Percentiles rank a stretch among this genome's conserved stretches.
phyloP scores from a whole-genome alignment of 2,888 invertebrate genomes.

The Dynastes tityus region DNA sequence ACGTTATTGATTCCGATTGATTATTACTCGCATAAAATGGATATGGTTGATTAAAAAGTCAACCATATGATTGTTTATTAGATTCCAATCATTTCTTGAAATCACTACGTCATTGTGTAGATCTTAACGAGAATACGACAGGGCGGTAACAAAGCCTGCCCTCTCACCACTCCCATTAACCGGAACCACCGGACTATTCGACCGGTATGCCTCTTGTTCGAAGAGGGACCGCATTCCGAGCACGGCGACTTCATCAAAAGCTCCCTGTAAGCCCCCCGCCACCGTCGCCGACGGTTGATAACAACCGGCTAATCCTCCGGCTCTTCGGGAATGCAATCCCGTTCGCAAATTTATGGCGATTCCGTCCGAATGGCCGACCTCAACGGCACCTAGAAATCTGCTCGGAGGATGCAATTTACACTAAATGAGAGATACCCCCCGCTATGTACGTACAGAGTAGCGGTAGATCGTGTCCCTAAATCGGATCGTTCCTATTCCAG shows the following conservation, averaged over 20 bases:
- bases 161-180: conserved; percentile 33
- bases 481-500: conserved; percentile 23
- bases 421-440: conserved; percentile 53
- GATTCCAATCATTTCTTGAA: conserved; percentile 46
- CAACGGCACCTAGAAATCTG: conserved; percentile 62
- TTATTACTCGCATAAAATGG: no score
- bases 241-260: conserved; percentile 67
- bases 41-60: no score
- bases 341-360: conserved; percentile 64
- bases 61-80: conserved; percentile 27
- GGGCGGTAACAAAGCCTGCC: background rate
- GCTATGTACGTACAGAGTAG: conserved; percentile 13
- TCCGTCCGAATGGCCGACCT: conserved; percentile 63
- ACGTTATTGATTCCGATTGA: no score
- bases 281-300: conserved; percentile 59
- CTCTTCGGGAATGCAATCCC: conserved; percentile 65
- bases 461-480: conserved; percentile 29
- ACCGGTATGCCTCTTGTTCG: conserved; percentile 19
- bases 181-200: conserved; percentile 32
- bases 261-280: conserved; percentile 61
- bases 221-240: conserved; percentile 62
- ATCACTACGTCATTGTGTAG: conserved; percentile 42
- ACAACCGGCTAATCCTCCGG: conserved; percentile 66
- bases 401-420: conserved; percentile 54
- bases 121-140: conserved; percentile 27